These are phyloP conservation scores for Chlorops oryzae DNA, from an alignment of 1,140 invertebrate genomes.

Conservation along the genomic window DNA sequence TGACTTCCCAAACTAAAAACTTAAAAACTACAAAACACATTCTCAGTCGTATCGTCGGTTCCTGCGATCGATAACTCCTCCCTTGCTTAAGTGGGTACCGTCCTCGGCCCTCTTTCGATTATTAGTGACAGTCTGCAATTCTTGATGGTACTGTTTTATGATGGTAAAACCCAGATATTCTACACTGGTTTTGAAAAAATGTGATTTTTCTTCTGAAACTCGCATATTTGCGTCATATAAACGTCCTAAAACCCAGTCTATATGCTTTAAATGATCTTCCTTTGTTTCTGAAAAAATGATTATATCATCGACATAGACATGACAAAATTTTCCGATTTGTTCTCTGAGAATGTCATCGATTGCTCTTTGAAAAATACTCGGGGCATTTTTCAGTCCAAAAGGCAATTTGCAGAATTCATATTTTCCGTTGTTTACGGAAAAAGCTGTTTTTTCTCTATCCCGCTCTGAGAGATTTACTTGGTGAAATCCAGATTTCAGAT, in stretches of 20 bases:
- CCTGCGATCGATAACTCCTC: no score
- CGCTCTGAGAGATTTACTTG: slow-evolving; percentile 36
- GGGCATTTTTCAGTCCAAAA: slow-evolving; percentile 9
- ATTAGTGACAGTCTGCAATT: no score
- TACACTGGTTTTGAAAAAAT: slow-evolving; percentile 38
- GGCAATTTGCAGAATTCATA: slow-evolving; percentile 22
- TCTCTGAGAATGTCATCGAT: slow-evolving; percentile 6
- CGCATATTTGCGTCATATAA: slow-evolving; percentile 42
- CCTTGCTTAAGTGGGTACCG: no score
- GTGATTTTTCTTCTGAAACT: slow-evolving; percentile 47
- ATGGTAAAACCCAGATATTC: slow-evolving; percentile 14
- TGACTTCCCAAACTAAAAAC: no score
- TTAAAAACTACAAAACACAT: no score
- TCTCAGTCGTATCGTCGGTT: no score
- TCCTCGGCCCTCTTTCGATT: no score
- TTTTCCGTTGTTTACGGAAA: no score
- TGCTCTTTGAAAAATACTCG: slow-evolving; percentile 9
- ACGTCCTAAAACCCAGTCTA: slow-evolving; percentile 18
- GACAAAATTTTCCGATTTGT: slow-evolving; percentile 5
- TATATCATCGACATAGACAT: slow-evolving; percentile 12
- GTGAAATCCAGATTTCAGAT: no score
- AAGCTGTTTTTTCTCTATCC: slow-evolving; percentile 47
- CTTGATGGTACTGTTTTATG: no score
- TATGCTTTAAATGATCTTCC: slow-evolving; percentile 8
- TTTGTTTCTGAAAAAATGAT: slow-evolving; percentile 11